Evolutionary conservation across 1,140 invertebrate species (phyloP).

Genomic region (Camponotus vicinus): DNA sequence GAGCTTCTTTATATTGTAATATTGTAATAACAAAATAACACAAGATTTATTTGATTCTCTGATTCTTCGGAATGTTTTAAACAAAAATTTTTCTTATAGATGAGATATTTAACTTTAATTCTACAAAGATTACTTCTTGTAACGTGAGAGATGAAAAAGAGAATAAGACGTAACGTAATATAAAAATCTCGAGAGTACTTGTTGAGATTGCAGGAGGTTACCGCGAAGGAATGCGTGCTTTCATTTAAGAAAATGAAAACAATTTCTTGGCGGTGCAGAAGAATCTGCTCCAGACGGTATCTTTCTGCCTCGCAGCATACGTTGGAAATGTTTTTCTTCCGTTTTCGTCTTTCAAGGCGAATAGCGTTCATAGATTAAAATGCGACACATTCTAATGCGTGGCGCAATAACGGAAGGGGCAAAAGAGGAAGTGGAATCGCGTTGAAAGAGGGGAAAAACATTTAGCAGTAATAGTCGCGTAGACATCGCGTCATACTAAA

Average conservation of each 20-base stretch:
- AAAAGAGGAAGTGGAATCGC: neutral
- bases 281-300: constrained; percentile 29
- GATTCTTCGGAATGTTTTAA: neutral
- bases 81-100: neutral
- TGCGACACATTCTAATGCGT: constrained; percentile 11
- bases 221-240: constrained; percentile 39
- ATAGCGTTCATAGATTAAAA: constrained; percentile 58
- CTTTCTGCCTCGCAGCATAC: neutral
- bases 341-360: constrained; percentile 1
- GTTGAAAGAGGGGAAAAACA: neutral
- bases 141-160: constrained; percentile 11
- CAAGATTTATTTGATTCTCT: neutral
- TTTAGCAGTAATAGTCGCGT: constrained; percentile 24
- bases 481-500: neutral
- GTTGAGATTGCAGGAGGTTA: constrained; percentile 46
- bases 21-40: neutral
- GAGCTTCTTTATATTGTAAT: neutral
- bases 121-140: constrained; percentile 20
- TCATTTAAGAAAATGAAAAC: constrained; percentile 60
- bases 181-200: constrained; percentile 39
- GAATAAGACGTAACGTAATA: constrained; percentile 16
- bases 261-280: constrained; percentile 48
- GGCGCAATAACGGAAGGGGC: neutral
- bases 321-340: neutral
- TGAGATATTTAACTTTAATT: constrained; percentile 26